phyloP scores from a whole-genome alignment of 2,113 vertebrate genomes.

The Macroglossus sobrinus region DNA sequence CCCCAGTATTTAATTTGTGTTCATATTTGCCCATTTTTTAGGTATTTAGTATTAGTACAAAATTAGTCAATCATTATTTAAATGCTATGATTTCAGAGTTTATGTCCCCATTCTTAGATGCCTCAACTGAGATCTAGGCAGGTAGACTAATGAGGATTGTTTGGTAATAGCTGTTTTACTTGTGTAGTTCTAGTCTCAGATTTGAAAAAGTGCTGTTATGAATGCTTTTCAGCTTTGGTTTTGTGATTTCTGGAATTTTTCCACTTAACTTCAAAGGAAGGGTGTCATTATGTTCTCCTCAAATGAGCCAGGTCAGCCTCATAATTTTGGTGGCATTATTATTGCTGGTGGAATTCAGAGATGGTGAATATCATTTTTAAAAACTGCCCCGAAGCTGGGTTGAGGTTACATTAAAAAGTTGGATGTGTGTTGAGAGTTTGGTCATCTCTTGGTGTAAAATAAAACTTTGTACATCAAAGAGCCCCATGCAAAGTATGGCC shows the following conservation, averaged over 20 bases:
- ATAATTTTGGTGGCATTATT: background rate
- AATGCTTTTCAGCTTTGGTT: background rate
- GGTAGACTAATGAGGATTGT: background rate
- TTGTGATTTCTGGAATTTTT: conserved; percentile 38
- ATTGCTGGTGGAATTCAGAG: conserved; percentile 9
- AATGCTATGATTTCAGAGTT: background rate
- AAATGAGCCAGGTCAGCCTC: background rate
- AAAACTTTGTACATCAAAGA: conserved; percentile 4
- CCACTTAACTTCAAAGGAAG: background rate
- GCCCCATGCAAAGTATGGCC: background rate
- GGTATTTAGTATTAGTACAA: background rate
- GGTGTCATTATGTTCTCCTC: conserved; percentile 1
- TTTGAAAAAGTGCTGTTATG: background rate
- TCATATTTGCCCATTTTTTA: background rate
- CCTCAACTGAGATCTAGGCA: background rate
- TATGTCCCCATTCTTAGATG: background rate
- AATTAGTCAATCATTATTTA: background rate
- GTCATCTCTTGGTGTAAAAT: background rate
- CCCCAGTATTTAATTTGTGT: background rate
- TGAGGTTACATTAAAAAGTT: background rate
- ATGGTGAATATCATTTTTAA: background rate
- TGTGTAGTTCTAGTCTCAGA: background rate
- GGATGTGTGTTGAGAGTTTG: background rate
- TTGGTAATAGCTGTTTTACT: background rate
- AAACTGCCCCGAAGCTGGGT: background rate